Evolutionary conservation across 2,113 vertebrate species (phyloP).

Genomic region (Sylvilagus bachmani): DNA sequence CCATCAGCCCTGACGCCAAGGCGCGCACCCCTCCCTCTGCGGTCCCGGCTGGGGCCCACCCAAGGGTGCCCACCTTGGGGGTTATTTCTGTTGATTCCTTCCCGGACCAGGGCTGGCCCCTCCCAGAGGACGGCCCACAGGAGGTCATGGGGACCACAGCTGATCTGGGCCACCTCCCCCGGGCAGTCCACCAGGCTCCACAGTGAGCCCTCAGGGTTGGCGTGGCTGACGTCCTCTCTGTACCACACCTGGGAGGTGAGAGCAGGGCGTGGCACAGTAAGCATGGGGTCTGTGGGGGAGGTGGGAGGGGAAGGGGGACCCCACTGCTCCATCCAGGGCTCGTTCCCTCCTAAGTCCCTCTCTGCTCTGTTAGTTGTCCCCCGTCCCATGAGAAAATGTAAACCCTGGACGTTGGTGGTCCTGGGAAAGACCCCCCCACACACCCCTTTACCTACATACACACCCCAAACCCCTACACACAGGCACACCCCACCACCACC

Average conservation of each 20-base stretch:
- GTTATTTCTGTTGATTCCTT: conserved; percentile 94
- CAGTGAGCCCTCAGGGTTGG: conserved; percentile 94
- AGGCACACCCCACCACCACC: no score
- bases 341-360: background rate
- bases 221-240: conserved; percentile 93
- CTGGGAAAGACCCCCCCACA: background rate
- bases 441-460: no score
- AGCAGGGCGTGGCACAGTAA: background rate
- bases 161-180: conserved; percentile 97
- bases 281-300: accelerated
- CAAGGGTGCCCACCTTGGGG: conserved; percentile 90
- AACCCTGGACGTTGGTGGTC: background rate
- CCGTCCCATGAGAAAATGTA: background rate
- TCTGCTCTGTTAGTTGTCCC: background rate
- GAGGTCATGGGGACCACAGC: conserved; percentile 95
- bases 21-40: accelerated
- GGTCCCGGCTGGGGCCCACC: accelerated
- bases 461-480: background rate
- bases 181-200: conserved; percentile 94
- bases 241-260: conserved; percentile 93
- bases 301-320: background rate
- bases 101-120: conserved; percentile 96
- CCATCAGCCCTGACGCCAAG: no score
- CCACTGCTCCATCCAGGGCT: no score
- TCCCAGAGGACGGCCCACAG: conserved; percentile 98